Evolutionary conservation across 2,113 vertebrate species (phyloP).

Genomic region (Pelecanoides urinatrix): DNA sequence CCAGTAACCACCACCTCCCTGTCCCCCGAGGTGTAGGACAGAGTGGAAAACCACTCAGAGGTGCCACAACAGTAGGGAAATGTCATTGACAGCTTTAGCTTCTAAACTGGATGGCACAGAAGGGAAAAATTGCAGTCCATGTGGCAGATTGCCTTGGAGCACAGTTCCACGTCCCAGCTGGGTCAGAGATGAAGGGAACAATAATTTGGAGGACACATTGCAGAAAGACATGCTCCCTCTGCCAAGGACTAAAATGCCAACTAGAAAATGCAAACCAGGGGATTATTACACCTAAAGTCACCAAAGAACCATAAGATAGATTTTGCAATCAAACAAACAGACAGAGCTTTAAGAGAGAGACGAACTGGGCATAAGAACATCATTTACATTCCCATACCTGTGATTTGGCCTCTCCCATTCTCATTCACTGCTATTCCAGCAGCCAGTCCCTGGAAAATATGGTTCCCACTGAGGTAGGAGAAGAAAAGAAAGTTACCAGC

Average conservation of each 20-base stretch:
- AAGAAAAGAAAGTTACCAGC: not conserved
- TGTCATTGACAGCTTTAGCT: not conserved
- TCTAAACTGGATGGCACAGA: not conserved
- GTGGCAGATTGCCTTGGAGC: not conserved
- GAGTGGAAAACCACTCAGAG: not conserved
- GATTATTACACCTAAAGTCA: not conserved
- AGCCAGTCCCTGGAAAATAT: slow-evolving; percentile 90
- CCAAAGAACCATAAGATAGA: not conserved
- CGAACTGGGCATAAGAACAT: not conserved
- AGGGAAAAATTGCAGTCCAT: not conserved
- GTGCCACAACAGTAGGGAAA: not conserved
- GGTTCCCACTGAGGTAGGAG: slow-evolving; percentile 81
- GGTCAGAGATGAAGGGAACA: not conserved
- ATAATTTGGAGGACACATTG: not conserved
- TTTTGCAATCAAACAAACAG: not conserved
- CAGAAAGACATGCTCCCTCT: not conserved
- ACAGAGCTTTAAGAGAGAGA: not conserved
- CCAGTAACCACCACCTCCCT: not conserved
- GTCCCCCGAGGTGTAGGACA: too few relatives aligned
- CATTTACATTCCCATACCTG: slow-evolving; percentile 69
- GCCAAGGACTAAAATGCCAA: not conserved
- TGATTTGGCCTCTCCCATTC: slow-evolving; percentile 89
- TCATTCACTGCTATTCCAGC: slow-evolving; percentile 92
- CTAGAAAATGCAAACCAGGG: not conserved
- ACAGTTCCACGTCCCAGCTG: not conserved